Conservation (phyloP, 2,888 invertebrate species). For the Eupsilia transversa region DNA sequence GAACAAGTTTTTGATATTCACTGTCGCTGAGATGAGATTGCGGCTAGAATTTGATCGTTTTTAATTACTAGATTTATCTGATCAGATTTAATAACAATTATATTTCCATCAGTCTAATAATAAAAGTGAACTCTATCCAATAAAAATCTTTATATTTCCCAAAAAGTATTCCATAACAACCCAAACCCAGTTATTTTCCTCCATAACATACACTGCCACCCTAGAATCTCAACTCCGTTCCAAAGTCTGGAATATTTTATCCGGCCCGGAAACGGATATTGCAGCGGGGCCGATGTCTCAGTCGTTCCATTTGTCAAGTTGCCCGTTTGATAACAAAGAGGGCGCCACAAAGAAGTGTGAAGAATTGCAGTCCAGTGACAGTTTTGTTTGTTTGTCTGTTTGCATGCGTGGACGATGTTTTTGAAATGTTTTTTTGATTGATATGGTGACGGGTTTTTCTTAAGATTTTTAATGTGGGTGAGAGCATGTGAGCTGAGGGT, state of each 20-base stretch:
- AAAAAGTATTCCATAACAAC: slow-evolving; percentile 1
- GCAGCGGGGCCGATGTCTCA: slow-evolving; percentile 80
- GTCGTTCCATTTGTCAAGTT: slow-evolving; percentile 82
- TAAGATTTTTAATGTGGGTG: not conserved
- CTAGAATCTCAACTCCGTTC: slow-evolving; percentile 52
- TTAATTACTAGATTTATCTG: too few species aligned
- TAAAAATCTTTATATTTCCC: not conserved
- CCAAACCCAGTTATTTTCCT: slow-evolving; percentile 8
- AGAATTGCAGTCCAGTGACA: slow-evolving; percentile 65
- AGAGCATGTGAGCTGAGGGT: too few species aligned
- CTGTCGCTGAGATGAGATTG: too few species aligned
- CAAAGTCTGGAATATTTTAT: slow-evolving; percentile 72
- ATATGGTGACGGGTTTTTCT: not conserved
- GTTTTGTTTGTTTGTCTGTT: slow-evolving; percentile 43
- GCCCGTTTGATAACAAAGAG: slow-evolving; percentile 73
- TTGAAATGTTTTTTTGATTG: slow-evolving; percentile 23
- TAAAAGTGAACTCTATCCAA: too few species aligned
- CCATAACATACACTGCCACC: slow-evolving; percentile 3
- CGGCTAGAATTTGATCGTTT: too few species aligned
- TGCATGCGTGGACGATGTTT: slow-evolving; percentile 41
- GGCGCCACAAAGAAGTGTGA: slow-evolving; percentile 70
- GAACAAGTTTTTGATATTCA: too few species aligned
- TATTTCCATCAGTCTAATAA: too few species aligned
- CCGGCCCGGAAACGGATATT: slow-evolving; percentile 82
- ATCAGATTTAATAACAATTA: too few species aligned